phyloP scores from a whole-genome alignment of 2,888 invertebrate genomes.

The Listrodromus nycthemerus region DNA sequence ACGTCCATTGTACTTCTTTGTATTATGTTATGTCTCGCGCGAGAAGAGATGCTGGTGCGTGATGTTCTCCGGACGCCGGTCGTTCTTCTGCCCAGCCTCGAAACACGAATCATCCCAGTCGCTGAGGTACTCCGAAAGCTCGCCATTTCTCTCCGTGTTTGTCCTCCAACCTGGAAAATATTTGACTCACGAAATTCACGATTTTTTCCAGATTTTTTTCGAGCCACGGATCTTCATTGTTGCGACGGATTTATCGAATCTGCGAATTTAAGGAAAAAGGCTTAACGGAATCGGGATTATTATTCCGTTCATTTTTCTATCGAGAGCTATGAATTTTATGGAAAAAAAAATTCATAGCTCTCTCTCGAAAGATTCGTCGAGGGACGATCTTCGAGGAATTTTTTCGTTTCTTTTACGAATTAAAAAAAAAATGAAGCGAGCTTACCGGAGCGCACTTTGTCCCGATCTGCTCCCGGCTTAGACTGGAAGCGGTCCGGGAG shows the following conservation, averaged over 20 bases:
- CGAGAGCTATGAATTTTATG: too few species aligned
- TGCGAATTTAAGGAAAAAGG: too few species aligned
- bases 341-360: too few species aligned
- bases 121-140: conserved; percentile 6
- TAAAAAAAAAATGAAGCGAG: neutral
- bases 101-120: conserved; percentile 27
- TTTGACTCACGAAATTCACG: neutral
- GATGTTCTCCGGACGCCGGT: conserved; percentile 4
- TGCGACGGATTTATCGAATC: too few species aligned
- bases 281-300: too few species aligned
- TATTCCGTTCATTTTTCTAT: neutral
- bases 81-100: conserved; percentile 8
- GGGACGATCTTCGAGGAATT: conserved; percentile 44
- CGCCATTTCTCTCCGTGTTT: neutral
- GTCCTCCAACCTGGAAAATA: neutral
- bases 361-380: conserved; percentile 55
- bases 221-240: too few species aligned
- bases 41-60: conserved; percentile 36
- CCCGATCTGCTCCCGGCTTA: conserved; percentile 77
- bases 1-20: conserved; percentile 27
- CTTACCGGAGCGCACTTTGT: conserved; percentile 7
- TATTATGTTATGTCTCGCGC: conserved; percentile 32
- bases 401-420: conserved; percentile 10
- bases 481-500: conserved; percentile 79
- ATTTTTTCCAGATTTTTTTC: neutral